Conservation (phyloP, 2,113 vertebrate species). For the Tupaia chinensis region DNA sequence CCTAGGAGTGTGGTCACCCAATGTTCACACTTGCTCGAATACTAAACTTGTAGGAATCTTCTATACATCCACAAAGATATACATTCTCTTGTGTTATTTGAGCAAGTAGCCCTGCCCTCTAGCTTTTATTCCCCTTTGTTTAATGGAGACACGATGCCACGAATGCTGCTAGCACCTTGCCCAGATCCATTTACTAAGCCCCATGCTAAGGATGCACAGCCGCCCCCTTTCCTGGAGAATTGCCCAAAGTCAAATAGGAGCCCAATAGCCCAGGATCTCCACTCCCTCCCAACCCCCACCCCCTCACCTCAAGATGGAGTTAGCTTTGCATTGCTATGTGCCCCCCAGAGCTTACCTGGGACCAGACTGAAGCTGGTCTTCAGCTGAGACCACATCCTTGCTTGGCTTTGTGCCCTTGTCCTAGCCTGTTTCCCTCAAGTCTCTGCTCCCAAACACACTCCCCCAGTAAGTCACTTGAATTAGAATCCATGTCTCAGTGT, state of each 20-base stretch:
- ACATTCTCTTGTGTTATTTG: background rate
- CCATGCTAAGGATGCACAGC: background rate
- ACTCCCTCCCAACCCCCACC: accelerated
- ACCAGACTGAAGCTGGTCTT: background rate
- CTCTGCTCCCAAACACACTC: background rate
- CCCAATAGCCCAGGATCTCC: background rate
- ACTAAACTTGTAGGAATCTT: background rate
- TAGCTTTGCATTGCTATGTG: background rate
- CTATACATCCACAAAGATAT: background rate
- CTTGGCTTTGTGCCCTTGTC: background rate
- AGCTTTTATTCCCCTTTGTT: background rate
- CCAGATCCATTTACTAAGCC: background rate
- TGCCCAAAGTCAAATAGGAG: background rate
- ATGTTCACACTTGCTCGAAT: background rate
- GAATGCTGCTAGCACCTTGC: background rate
- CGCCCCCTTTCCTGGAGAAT: background rate
- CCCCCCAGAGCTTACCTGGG: background rate
- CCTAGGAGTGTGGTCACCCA: background rate
- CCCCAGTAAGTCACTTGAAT: background rate
- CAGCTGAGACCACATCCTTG: background rate
- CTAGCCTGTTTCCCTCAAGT: background rate
- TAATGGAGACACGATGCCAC: background rate
- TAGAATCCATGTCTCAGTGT: background rate
- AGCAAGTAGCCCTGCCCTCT: background rate
- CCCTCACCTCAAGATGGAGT: background rate